A percentile compares a stretch with the other conserved stretches of the same genome.
These are phyloP conservation scores for Apostichopus leukothele DNA, from an alignment of 53 echinoderm and acorn worm genomes.

Conservation along the genomic window DNA sequence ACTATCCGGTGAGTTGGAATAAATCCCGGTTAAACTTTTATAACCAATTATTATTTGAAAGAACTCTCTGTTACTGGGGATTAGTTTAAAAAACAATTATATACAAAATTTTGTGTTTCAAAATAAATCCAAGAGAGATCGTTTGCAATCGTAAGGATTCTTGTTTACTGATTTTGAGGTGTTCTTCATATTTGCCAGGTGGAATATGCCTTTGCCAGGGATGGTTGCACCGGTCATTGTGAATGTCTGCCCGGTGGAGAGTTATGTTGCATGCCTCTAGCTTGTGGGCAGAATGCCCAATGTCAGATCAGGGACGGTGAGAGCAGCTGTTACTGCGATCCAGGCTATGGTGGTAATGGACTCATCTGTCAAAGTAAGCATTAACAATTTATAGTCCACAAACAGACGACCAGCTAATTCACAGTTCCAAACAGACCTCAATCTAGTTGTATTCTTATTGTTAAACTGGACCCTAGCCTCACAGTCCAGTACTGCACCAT, in stretches of 20 bases:
- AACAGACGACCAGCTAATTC: too few species aligned
- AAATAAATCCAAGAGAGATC: too few species aligned
- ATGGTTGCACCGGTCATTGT: constrained; percentile 32
- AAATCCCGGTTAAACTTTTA: not conserved
- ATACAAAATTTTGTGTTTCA: too few species aligned
- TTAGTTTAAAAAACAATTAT: too few species aligned
- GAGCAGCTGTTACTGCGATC: constrained; percentile 32
- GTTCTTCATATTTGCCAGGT: not conserved
- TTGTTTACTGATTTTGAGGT: too few species aligned
- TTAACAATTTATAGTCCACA: too few species aligned
- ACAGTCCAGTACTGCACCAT: too few species aligned
- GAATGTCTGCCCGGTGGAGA: constrained; percentile 44
- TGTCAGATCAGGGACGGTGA: constrained; percentile 45
- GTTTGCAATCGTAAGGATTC: too few species aligned
- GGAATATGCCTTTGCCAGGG: constrained; percentile 25
- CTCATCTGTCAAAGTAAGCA: constrained; percentile 43
- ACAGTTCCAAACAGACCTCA: too few species aligned
- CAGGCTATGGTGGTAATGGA: constrained; percentile 43
- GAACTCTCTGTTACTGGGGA: not conserved
- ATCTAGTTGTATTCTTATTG: too few species aligned
- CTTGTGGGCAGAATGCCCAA: constrained; percentile 36
- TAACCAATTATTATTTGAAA: too few species aligned
- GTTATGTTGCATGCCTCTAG: constrained; percentile 29
- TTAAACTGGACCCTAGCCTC: too few species aligned
- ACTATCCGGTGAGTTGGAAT: constrained; percentile 34